Evolutionary conservation across 1,140 invertebrate species (phyloP).

Genomic region (Macrotrachela quadricornifera): DNA sequence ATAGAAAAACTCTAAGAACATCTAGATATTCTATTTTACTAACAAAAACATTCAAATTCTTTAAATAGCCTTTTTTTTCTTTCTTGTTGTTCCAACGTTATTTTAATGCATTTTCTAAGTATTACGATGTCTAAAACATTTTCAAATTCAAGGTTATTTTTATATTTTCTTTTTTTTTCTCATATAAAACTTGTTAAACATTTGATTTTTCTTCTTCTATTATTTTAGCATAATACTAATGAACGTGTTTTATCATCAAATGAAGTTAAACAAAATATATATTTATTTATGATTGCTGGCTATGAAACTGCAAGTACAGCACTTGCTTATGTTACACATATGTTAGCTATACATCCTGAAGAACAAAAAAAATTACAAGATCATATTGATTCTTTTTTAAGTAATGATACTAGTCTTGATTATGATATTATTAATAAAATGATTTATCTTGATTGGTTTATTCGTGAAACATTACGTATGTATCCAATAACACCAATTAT

Average conservation of each 20-base stretch:
- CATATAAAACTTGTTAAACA: too few relatives aligned
- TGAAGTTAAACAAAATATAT: conserved; percentile 18
- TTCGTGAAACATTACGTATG: conserved; percentile 20
- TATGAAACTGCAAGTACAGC: conserved; percentile 33
- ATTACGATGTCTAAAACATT: too few relatives aligned
- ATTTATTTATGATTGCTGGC: conserved; percentile 22
- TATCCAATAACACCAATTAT: conserved; percentile 17
- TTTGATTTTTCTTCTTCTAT: too few relatives aligned
- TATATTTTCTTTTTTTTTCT: too few relatives aligned
- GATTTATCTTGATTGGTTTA: conserved; percentile 20
- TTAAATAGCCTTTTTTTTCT: too few relatives aligned
- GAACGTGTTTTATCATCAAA: not conserved
- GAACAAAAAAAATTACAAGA: conserved; percentile 30
- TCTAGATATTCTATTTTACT: too few relatives aligned
- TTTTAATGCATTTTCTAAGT: too few relatives aligned
- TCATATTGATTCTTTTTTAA: conserved; percentile 17
- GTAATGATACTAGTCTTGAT: not conserved
- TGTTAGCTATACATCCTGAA: conserved; percentile 30
- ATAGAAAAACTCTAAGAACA: too few relatives aligned
- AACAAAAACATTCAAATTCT: too few relatives aligned
- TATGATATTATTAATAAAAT: conserved; percentile 15
- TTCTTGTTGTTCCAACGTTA: too few relatives aligned
- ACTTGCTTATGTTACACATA: conserved; percentile 29
- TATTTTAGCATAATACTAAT: too few relatives aligned
- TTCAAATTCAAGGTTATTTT: too few relatives aligned